Evolutionary conservation across 2,113 vertebrate species (phyloP).

Genomic region (Macrotus californicus): DNA sequence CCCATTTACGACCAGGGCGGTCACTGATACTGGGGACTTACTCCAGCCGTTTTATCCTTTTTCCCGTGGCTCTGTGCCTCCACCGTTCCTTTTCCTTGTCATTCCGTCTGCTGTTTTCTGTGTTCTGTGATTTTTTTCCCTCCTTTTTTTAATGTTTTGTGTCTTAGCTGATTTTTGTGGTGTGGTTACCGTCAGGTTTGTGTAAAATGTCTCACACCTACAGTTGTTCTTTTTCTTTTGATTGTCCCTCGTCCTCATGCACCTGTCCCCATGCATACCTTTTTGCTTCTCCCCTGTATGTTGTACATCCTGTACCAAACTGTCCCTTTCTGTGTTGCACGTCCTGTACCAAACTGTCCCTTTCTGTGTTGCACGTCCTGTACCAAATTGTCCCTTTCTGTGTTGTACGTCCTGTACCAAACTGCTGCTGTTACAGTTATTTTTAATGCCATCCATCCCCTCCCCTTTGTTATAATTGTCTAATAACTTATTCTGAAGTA

Average conservation of each 20-base stretch:
- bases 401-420: neutral
- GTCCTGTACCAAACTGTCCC: neutral
- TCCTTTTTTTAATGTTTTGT: neutral
- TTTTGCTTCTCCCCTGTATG: too few relatives aligned
- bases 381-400: neutral
- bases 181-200: neutral
- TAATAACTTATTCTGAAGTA: neutral
- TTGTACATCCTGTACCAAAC: neutral
- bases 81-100: neutral
- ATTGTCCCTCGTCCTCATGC: neutral
- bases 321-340: neutral
- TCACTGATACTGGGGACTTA: neutral
- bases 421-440: neutral
- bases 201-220: neutral
- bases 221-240: neutral
- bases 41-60: too few relatives aligned
- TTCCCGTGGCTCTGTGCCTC: neutral
- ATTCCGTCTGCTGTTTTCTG: neutral
- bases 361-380: neutral
- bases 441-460: neutral
- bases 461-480: neutral
- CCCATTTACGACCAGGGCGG: neutral
- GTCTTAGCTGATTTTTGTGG: neutral
- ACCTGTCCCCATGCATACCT: neutral
- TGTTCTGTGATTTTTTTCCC: neutral